Percentiles rank a stretch among this genome's conserved stretches.
Conservation (phyloP, 1,140 invertebrate species). For the Drosophila gunungcola region DNA sequence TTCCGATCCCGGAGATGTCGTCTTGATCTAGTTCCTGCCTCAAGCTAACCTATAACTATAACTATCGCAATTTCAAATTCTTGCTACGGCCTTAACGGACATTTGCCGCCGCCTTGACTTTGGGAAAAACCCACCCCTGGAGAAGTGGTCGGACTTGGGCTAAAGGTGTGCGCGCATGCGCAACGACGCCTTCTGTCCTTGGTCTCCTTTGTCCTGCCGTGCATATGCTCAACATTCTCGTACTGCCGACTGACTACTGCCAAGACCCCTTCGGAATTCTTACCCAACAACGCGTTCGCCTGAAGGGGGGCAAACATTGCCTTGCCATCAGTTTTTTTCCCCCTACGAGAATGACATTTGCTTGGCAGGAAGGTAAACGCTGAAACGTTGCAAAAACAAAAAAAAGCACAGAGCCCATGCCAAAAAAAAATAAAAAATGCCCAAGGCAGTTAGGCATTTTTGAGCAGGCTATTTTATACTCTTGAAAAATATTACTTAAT, state of each 20-base stretch:
- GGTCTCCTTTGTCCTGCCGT: conserved; percentile 47
- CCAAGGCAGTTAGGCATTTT: neutral
- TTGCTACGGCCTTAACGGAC: conserved; percentile 57
- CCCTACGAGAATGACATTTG: conserved; percentile 60
- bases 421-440: conserved; percentile 11
- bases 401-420: conserved; percentile 36
- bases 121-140: conserved; percentile 63
- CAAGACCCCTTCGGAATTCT: conserved; percentile 56
- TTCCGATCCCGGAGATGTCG: conserved; percentile 5
- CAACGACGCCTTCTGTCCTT: conserved; percentile 53
- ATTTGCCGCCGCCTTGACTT: conserved; percentile 66
- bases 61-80: conserved; percentile 71
- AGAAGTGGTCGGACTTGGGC: conserved; percentile 27
- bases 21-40: conserved; percentile 72
- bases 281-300: conserved; percentile 16
- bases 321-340: conserved; percentile 31
- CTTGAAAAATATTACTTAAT: neutral
- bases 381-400: conserved; percentile 42
- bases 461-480: conserved; percentile 1
- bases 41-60: conserved; percentile 65
- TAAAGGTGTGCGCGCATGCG: conserved; percentile 76
- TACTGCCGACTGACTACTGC: conserved; percentile 12
- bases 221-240: conserved; percentile 55
- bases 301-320: conserved; percentile 32
- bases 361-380: conserved; percentile 46